A percentile compares a stretch with the other conserved stretches of the same genome.
These are phyloP conservation scores for Ridgeia piscesae DNA, from an alignment of 1,140 invertebrate genomes.

Conservation along the genomic window DNA sequence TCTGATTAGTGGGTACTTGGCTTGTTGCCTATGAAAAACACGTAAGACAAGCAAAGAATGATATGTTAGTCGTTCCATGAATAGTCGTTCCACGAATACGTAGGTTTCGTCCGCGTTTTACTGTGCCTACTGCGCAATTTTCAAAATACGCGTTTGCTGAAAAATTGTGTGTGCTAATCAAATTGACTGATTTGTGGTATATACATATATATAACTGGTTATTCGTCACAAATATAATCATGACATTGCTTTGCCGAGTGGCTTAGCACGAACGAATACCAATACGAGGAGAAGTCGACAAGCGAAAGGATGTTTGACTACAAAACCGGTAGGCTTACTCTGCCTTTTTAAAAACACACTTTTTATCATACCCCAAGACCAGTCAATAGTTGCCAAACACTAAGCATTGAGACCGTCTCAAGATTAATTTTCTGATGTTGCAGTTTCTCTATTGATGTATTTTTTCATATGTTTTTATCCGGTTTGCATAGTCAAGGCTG, in stretches of 20 bases:
- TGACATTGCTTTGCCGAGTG: neutral
- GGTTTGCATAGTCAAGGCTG: too few species aligned
- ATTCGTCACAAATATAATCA: neutral
- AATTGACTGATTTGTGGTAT: neutral
- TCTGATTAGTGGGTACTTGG: too few species aligned
- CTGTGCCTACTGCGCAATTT: neutral
- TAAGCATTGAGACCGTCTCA: too few species aligned
- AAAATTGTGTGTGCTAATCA: neutral
- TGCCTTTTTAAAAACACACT: too few species aligned
- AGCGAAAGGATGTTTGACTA: neutral
- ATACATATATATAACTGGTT: neutral
- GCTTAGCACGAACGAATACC: neutral
- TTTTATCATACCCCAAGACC: too few species aligned
- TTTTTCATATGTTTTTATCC: too few species aligned
- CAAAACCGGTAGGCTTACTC: neutral
- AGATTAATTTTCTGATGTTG: too few species aligned
- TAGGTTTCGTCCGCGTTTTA: neutral
- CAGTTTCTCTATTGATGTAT: too few species aligned
- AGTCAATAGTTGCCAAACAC: too few species aligned
- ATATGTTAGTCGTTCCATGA: too few species aligned
- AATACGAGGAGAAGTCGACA: neutral
- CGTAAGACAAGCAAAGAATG: too few species aligned
- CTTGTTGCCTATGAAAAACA: too few species aligned
- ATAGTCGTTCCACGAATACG: neutral
- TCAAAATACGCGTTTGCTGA: neutral